Base-by-base conservation (phyloP, 53 echinoderm and acorn worm species). In the Zoroaster sp. region DNA sequence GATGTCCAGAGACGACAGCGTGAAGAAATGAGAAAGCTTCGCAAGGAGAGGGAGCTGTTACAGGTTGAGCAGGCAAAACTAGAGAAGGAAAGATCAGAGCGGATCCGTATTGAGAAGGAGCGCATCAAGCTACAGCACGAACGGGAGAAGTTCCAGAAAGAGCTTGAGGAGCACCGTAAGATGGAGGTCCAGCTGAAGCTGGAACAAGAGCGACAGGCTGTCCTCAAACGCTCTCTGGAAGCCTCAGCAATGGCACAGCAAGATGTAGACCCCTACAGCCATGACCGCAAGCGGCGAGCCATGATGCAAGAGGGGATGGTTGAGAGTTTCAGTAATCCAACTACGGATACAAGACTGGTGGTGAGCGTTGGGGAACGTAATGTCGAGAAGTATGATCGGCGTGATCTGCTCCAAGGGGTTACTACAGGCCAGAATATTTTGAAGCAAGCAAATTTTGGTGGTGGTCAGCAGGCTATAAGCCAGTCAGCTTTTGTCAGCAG, bases 121-220 rank as follows among this genome's bases (percentile, higher is more conserved):
- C 83, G 99, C 13, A 47, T 96, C 14, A 89, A 91, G 13, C 59
- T 99, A n/a, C 93, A 96, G 67, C 93, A 94, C 23, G 99, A 99
- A 36, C 88, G 99, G 32, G 94, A 94, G 87, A 87, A 94, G 66
- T 88, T 96, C 52, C 94, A 96, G 66, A 85, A 94, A 51, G 99
- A 99, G 66, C 70, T 85, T 6, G 76, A 89, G 34, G 93, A 93
- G 46, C 89, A 89, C 10, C 83, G 96, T 41, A 92, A 94, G 55
- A 88, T 96, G 45, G 95, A 94, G 72, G 76, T 96, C 86, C 96
- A 99, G 83, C 91, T 99, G 34, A 94, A 94, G 30, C 67, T 94
- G 21, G 99, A 99, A 78, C 96, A 94, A 66, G 96, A 99, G 81
- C 96, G 92, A 13, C 87, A 91, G 14, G 80, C 91, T 20, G 88